Base-by-base conservation (phyloP, 2,113 vertebrate species). In the Tyrannus savana region DNA sequence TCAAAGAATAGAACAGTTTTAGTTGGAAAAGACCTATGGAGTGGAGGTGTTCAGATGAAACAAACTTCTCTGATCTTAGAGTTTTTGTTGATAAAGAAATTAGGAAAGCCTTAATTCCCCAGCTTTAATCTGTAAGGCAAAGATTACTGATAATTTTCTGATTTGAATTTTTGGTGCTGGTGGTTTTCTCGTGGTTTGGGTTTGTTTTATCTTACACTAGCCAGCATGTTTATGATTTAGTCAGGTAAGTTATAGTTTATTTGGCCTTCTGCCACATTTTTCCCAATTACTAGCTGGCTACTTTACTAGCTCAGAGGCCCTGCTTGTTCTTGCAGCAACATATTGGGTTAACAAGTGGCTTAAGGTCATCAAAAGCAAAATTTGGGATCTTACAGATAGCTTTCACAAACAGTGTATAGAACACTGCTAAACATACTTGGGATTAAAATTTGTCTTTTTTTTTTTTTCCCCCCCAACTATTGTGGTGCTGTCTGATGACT, bases 401-500 rank as follows among this genome's bases (percentile, higher is more conserved):
- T 89, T 95, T 92, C 17, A 35, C 42, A 39, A 87, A 75, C 27
- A n/a, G 9, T 31, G 16, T 73, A 77, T 82, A 82, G 52, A 93
- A 90, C 59, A 79, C 93, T 49, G 42, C 25, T 68, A 76, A 42
- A 44, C 68, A 33, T 42, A 87, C 56, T 73, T 91, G 67, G 86
- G 81, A 93, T 63, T 78, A 93, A 12, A 18, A 76, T 82, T 58
- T 56, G 13, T 14, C 21, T 27, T 7, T 11, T 7, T 37, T 17
- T 24, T 35, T 23, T 19, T 39, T 39, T 60, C 12, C 12, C 28
- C 5, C 46, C 46, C 18, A 60, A 62, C 37, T 62, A 39, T 28
- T 90, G 75, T 85, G 85, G 66, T 87, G 33, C 42, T 95, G 58
- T 41, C 62, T 81, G 91, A 81, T 94, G 84, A 86, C 44, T 94